These are phyloP conservation scores for Panthera tigris DNA, from an alignment of 2,113 vertebrate genomes.

Conservation along the genomic window DNA sequence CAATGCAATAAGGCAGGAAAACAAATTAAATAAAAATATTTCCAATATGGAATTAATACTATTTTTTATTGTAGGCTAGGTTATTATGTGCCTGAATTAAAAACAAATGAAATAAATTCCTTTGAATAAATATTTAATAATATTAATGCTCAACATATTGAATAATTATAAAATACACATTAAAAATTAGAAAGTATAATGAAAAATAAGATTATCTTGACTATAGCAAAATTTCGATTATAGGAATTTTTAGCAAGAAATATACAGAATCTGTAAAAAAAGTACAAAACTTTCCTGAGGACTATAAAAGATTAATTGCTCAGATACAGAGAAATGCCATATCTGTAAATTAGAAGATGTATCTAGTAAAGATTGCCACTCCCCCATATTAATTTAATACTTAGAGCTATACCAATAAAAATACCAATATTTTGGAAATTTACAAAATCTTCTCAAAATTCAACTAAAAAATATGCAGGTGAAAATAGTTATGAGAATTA, in stretches of 20 bases:
- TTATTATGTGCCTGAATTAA: background rate
- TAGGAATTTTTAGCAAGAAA: background rate
- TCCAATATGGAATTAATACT: conserved; percentile 5
- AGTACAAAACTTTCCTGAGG: background rate
- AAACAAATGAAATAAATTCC: background rate
- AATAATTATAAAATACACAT: conserved; percentile 22
- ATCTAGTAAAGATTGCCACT: background rate
- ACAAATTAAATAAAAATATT: conserved; percentile 40
- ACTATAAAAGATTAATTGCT: background rate
- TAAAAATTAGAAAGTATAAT: background rate
- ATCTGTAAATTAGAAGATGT: background rate
- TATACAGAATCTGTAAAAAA: background rate
- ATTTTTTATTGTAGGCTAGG: background rate
- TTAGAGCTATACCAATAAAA: background rate
- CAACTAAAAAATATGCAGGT: conserved; percentile 51
- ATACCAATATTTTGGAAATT: background rate
- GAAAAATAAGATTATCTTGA: background rate
- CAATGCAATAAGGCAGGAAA: conserved; percentile 44
- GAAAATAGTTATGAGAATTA: conserved; percentile 54
- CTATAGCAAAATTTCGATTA: background rate
- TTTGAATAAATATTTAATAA: conserved; percentile 4
- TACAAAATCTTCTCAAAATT: conserved; percentile 8
- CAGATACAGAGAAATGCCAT: background rate
- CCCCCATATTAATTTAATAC: background rate
- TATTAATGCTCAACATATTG: background rate